These are phyloP conservation scores for Hybognathus amarus DNA, from an alignment of 2,797 vertebrate species.

Conservation along the genomic window DNA sequence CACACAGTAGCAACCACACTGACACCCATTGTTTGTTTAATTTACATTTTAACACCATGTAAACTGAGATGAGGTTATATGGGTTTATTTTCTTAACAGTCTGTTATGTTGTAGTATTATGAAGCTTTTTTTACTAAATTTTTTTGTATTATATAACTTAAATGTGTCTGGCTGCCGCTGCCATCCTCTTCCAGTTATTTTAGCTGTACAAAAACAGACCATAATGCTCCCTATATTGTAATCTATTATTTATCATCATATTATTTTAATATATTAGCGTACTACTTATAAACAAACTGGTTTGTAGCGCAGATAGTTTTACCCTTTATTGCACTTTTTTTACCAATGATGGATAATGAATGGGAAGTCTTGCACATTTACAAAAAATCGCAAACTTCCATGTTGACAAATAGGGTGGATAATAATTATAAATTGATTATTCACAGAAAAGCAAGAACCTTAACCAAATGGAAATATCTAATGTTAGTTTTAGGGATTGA, in stretches of 20 bases:
- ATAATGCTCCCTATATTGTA: neutral
- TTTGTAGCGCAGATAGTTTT: neutral
- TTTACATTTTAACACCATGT: slow-evolving; percentile 1
- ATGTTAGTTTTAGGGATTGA: neutral
- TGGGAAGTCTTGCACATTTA: neutral
- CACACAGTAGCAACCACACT: slow-evolving; percentile 3
- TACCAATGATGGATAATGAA: neutral
- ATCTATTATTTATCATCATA: neutral
- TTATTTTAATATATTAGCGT: neutral
- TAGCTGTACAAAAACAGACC: neutral
- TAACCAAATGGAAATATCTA: neutral
- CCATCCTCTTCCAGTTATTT: neutral
- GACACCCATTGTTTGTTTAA: slow-evolving; percentile 7
- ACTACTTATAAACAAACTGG: neutral
- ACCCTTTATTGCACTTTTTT: neutral
- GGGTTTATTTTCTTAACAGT: slow-evolving; percentile 13
- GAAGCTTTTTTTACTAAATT: neutral
- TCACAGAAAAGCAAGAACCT: neutral
- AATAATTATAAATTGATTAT: neutral
- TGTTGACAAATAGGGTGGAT: neutral
- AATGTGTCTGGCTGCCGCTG: neutral
- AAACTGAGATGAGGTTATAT: neutral
- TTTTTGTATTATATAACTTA: too few species aligned
- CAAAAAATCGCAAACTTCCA: neutral
- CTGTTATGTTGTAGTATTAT: neutral